These are phyloP conservation scores for Tauraco erythrolophus DNA, from an alignment of 2,113 vertebrate species.

Conservation along the genomic window DNA sequence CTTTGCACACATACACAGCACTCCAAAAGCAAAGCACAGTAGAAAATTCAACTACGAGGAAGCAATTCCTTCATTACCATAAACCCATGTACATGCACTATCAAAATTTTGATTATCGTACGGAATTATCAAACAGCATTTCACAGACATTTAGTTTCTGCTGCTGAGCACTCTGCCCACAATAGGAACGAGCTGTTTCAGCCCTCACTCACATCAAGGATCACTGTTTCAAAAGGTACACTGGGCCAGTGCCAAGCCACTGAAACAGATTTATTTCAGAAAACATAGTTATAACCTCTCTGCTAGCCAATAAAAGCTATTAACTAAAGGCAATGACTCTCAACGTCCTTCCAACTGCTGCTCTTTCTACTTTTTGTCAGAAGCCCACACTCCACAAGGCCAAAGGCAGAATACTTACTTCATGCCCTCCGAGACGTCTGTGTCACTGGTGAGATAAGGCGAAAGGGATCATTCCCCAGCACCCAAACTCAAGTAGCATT, in stretches of 20 bases:
- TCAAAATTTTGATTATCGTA: neutral
- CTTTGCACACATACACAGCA: neutral
- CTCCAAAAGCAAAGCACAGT: rapidly evolving
- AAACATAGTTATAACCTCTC: neutral
- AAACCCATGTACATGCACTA: neutral
- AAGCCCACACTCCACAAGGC: neutral
- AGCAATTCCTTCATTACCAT: neutral
- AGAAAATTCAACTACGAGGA: neutral
- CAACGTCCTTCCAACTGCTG: neutral
- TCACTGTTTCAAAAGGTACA: neutral
- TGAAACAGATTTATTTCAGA: neutral
- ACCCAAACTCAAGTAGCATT: neutral
- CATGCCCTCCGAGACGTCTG: rapidly evolving
- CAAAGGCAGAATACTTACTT: neutral
- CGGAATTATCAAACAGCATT: neutral
- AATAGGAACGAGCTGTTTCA: neutral
- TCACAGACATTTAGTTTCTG: neutral
- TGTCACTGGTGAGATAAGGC: neutral
- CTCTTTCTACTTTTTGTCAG: neutral
- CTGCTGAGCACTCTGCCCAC: neutral
- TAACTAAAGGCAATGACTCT: neutral
- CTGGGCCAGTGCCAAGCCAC: neutral
- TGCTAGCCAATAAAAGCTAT: neutral
- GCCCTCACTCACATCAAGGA: neutral
- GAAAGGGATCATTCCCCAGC: neutral